Conservation (phyloP, 2,888 invertebrate genomes). For the Eretmocerus hayati region DNA sequence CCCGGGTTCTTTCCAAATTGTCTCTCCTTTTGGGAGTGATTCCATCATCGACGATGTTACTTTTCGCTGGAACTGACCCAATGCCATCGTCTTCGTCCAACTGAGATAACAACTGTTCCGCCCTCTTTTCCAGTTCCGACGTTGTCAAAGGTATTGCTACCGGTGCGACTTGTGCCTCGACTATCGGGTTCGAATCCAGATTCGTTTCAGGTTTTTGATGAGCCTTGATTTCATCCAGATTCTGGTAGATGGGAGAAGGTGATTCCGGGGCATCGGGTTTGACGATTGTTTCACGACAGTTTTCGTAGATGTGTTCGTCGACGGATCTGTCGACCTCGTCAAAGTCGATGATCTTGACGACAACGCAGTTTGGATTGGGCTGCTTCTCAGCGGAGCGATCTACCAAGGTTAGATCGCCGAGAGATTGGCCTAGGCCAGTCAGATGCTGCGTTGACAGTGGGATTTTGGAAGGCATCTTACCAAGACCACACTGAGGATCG, state of each 20-base stretch:
- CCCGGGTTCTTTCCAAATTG: conserved; percentile 25
- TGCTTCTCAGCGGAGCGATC: conserved; percentile 36
- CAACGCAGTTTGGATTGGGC: conserved; percentile 15
- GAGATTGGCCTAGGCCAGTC: conserved; percentile 36
- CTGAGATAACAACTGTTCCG: conserved; percentile 38
- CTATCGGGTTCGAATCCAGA: too few relatives aligned
- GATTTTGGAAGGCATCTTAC: conserved; percentile 36
- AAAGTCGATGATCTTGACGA: too few relatives aligned
- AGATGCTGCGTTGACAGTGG: conserved; percentile 37
- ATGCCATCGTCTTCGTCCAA: conserved; percentile 42
- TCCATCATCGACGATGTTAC: conserved; percentile 10
- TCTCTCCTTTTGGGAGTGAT: conserved; percentile 2
- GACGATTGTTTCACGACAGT: conserved; percentile 31
- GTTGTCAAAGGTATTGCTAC: conserved; percentile 36
- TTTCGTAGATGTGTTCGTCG: conserved; percentile 38
- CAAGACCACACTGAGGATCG: conserved; percentile 21
- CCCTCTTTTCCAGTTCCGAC: conserved; percentile 37
- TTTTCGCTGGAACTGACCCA: conserved; percentile 3
- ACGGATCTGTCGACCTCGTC: conserved; percentile 39
- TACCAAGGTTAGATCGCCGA: conserved; percentile 42
- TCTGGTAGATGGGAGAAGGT: conserved; percentile 38
- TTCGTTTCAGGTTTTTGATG: too few relatives aligned
- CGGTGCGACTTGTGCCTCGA: conserved; percentile 18
- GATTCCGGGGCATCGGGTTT: conserved; percentile 20
- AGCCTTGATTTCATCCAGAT: conserved; percentile 19